Conservation (phyloP, 2,888 invertebrate genomes). For the Psylliodes chrysocephalus region DNA sequence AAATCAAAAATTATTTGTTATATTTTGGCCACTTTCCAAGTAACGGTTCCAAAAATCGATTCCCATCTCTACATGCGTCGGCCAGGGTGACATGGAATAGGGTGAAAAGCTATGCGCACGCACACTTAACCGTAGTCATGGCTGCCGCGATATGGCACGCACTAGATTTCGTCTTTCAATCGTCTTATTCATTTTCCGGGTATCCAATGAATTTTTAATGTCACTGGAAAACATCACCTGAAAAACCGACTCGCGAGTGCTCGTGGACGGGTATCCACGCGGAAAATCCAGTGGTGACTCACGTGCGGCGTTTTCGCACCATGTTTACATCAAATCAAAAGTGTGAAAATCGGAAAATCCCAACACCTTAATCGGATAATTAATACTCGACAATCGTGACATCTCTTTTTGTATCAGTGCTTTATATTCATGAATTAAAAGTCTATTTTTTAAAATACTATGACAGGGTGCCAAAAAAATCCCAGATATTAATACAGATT, state of each 20-base stretch:
- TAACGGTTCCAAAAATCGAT: slow-evolving; percentile 16
- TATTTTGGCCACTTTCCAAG: no score
- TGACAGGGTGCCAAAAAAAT: neutral
- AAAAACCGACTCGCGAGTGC: neutral
- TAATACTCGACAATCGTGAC: neutral
- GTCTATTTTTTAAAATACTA: neutral
- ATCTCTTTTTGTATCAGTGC: neutral
- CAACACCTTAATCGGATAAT: neutral
- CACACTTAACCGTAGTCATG: slow-evolving; percentile 42
- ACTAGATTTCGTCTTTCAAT: slow-evolving; percentile 38
- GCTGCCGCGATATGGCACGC: slow-evolving; percentile 46
- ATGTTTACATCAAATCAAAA: slow-evolving; percentile 5
- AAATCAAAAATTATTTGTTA: no score
- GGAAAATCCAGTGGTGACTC: neutral
- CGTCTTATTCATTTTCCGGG: slow-evolving; percentile 38
- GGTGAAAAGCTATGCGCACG: slow-evolving; percentile 30
- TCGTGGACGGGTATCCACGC: neutral
- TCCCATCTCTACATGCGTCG: slow-evolving; percentile 17
- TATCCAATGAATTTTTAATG: slow-evolving; percentile 36
- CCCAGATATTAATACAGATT: neutral
- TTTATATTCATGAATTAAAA: neutral
- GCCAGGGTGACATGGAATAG: slow-evolving; percentile 35
- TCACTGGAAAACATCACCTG: slow-evolving; percentile 32
- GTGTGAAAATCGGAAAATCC: neutral
- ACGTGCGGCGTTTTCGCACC: neutral